Conservation (phyloP, 2,797 vertebrate genomes). For the Xerus rutilus region DNA sequence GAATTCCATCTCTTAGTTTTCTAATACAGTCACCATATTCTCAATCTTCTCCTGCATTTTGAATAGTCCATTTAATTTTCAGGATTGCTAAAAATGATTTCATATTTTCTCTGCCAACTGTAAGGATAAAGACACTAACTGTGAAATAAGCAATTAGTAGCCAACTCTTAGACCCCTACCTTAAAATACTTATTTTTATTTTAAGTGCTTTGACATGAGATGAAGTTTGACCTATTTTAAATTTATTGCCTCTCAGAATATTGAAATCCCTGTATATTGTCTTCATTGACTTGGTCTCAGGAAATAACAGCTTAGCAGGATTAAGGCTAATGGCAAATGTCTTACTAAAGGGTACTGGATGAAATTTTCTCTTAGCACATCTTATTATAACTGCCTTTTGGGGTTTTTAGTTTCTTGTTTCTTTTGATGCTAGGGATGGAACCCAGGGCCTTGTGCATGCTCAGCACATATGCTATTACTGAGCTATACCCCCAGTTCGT, state of each 20-base stretch:
- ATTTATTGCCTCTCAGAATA: neutral
- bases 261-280: neutral
- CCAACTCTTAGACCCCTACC: constrained; percentile 1
- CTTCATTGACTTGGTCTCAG: neutral
- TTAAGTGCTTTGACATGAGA: constrained; percentile 22
- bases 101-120: constrained; percentile 29
- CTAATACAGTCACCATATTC: neutral
- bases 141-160: neutral
- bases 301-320: neutral
- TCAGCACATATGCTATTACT: neutral
- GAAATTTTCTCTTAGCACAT: neutral
- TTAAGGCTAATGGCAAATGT: neutral
- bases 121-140: constrained; percentile 52
- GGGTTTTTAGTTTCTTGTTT: neutral
- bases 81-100: constrained; percentile 48
- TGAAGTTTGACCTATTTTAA: constrained; percentile 47
- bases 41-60: constrained; percentile 24
- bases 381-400: neutral
- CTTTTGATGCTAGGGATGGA: neutral
- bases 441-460: neutral
- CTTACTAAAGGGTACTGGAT: neutral
- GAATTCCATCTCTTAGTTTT: constrained; percentile 13
- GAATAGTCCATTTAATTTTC: constrained; percentile 20
- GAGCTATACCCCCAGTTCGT: neutral
- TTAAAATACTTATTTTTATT: constrained; percentile 26